Base-by-base conservation (phyloP, 1,140 invertebrate species). In the Camponotus pennsylvanicus region DNA sequence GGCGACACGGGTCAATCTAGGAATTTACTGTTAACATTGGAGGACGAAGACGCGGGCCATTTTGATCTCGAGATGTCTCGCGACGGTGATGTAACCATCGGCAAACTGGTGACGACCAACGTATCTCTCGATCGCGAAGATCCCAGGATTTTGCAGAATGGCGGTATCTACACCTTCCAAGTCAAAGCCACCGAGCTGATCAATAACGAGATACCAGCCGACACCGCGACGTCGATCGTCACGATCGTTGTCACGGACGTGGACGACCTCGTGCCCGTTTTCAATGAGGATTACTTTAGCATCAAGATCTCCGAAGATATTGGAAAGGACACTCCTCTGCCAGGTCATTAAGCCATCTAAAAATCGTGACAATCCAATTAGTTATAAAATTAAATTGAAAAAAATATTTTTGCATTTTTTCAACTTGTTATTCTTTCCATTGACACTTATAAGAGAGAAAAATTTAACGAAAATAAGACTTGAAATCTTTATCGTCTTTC, bases 191-290 rank as follows among this genome's bases (percentile, higher is more conserved):
- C 97, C 4, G 97, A 98, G 94, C 88, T 98, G 7, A 97, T 97
- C 57, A 97, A 97, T 89, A 96, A 97, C 32, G 96, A 97, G 91
- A 95, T 97, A 40, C 96, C 97, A 5, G 97, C 96, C 0, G 97
- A 98, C 87, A 96, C 96, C 3, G 96, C 97, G 0, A 95, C 96
- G 0, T 97, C 97, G 0, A 96, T 96, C 13, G 95, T 98, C 0
- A 97, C 97, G 0, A 97, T 98, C 40, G 97, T 98, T 1, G 97
- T 98, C 7, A 97, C 97, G 0, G 98, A 98, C 92, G 97, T 97
- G 0, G 98, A 98, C 91, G 98, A 98, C 92, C 97, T 98, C 86
- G 94, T 96, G 40, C 98, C 98, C 0, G 93, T 96, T 61, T 99
- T 99, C 90, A 97, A 97, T 89, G 95, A 96, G 83, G 93, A 96